Percentiles rank a stretch among this genome's conserved stretches.
Evolutionary conservation across 2,113 vertebrate species (phyloP).

Genomic region (Galemys pyrenaicus): DNA sequence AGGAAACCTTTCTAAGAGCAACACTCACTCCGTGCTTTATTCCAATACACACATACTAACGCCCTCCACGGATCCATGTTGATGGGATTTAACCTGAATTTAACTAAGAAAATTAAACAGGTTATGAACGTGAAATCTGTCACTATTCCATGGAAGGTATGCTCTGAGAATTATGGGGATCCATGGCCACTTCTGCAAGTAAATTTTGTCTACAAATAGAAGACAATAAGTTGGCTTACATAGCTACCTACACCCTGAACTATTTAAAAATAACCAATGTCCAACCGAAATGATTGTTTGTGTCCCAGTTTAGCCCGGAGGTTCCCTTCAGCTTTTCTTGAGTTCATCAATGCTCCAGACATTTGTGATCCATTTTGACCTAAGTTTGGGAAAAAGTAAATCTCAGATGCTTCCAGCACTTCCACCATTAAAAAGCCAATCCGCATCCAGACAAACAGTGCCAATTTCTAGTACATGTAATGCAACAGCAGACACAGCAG

Average conservation of each 20-base stretch:
- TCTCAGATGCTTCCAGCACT: background rate
- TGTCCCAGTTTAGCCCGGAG: background rate
- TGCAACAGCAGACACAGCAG: conserved; percentile 41
- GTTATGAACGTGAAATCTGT: background rate
- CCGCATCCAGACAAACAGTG: background rate
- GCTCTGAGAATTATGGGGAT: background rate
- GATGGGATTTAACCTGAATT: conserved; percentile 17
- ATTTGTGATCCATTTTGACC: background rate
- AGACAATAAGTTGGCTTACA: background rate
- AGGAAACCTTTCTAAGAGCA: background rate
- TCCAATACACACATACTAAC: background rate
- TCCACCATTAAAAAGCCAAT: conserved; percentile 2
- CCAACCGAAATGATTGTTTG: background rate
- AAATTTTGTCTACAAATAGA: conserved; percentile 19
- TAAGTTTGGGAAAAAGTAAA: background rate
- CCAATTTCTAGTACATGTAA: background rate
- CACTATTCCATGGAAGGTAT: background rate
- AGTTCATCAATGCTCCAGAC: conserved; percentile 12
- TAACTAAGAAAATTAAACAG: background rate
- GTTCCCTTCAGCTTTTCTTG: background rate
- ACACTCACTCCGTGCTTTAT: background rate
- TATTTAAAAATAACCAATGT: background rate
- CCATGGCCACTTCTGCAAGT: background rate
- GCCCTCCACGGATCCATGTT: background rate
- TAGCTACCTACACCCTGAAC: background rate